Evolutionary conservation across 2,113 vertebrate genomes (phyloP), one percentile per base, ranked within the genome.

Genomic region (Coracopsis vasa): DNA sequence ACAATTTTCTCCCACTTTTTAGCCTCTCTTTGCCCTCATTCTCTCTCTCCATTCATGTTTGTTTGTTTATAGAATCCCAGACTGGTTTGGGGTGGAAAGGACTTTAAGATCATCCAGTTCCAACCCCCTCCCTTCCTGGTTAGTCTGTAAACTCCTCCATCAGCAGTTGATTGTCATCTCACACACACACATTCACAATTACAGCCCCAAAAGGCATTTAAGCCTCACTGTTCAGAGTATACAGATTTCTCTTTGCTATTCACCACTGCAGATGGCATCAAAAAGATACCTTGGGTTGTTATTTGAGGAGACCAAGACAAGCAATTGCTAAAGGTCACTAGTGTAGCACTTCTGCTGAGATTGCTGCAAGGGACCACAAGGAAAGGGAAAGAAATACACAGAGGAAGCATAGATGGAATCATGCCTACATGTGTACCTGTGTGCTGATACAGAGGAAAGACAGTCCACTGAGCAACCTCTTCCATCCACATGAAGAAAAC

Each of bases 361-460:
- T 37, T 71, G 33, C 88, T 92, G 88, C 74, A 64, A 79, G 42
- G 65, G 44, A 41, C 56, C 24, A 12, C 29, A 70, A 47, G 31
- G 69, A 61, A 54, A 51, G 60, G 29, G 69, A 62, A 92, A 92
- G 17, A 73, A 69, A 44, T 6, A 48, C 11, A 33, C 5, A 37
- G 45, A 5, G 33, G 56, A 74, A 42, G 11, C 20, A 13, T 39
- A 80, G 21, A 10, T 42, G 16, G 54, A 73, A 31, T 37, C 3
- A 0, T 6, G 9, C 16, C 2, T 13, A 11, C 11, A 8, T 16
- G 44, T 66, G 7, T 25, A 33, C 6, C 0, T 6, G 17, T 65
- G 39, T 48, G 37, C 41, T 72, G 44, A 37, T 10, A 20, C 13
- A 82, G 66, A 45, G 41, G 44, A 79, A 74, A 87, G 24, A 23